These are phyloP conservation scores for Creontiades dilutus DNA, from an alignment of 2,888 invertebrate genomes.

Conservation along the genomic window DNA sequence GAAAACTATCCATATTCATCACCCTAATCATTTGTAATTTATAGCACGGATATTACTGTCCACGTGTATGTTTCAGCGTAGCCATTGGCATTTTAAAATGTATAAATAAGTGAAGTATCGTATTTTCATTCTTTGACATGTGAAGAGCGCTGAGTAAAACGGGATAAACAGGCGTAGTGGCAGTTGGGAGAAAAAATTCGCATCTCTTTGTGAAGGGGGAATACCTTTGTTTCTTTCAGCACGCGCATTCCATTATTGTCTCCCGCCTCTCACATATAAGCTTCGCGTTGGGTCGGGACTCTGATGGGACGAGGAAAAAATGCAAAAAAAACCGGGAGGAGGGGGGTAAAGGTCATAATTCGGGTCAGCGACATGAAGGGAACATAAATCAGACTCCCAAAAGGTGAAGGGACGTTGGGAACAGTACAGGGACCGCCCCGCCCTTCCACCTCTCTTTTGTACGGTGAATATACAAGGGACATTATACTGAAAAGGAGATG, in stretches of 20 bases:
- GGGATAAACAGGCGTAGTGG: neutral
- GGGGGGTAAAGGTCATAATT: slow-evolving; percentile 23
- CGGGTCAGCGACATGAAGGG: slow-evolving; percentile 58
- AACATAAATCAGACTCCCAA: slow-evolving; percentile 60
- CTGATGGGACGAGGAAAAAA: neutral
- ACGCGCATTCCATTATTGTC: slow-evolving; percentile 59
- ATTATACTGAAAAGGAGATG: slow-evolving; percentile 21
- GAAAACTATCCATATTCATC: too few species aligned
- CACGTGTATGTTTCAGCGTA: too few species aligned
- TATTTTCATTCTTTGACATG: neutral
- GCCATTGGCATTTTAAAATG: too few species aligned
- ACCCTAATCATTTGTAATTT: too few species aligned
- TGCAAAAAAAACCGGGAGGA: neutral
- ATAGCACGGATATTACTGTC: too few species aligned
- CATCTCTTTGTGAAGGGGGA: slow-evolving; percentile 33
- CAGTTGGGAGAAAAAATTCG: neutral
- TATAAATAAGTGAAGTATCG: too few species aligned
- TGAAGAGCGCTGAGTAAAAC: neutral
- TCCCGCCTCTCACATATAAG: slow-evolving; percentile 6
- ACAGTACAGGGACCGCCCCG: neutral
- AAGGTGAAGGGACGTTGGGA: slow-evolving; percentile 48
- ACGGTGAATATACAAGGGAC: slow-evolving; percentile 20
- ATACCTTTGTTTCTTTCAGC: slow-evolving; percentile 55
- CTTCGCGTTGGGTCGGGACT: neutral
- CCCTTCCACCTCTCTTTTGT: neutral